Evolutionary conservation across 2,888 invertebrate species (phyloP).

Genomic region (Arctia plantaginis): DNA sequence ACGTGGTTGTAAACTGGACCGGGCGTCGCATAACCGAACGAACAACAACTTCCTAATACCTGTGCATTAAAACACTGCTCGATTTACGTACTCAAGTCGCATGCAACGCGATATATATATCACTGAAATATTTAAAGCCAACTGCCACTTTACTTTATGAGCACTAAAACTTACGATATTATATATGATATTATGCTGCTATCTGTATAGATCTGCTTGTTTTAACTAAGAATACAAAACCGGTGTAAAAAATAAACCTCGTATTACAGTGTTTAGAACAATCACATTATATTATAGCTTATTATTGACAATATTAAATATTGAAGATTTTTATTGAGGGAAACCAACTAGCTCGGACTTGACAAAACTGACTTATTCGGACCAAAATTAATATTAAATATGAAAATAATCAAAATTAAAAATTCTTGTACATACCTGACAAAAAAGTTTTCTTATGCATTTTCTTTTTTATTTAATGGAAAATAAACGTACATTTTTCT

Average conservation of each 20-base stretch:
- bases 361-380: background rate
- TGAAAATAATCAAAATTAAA: background rate
- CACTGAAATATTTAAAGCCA: conserved; percentile 46
- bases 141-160: conserved; percentile 40
- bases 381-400: no score
- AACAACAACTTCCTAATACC: conserved; percentile 61
- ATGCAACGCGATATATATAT: conserved; percentile 32
- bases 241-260: background rate
- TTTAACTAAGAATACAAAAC: background rate
- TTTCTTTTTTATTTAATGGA: background rate
- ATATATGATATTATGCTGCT: background rate
- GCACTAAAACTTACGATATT: conserved; percentile 36
- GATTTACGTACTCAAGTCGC: conserved; percentile 45
- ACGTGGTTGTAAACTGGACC: conserved; percentile 79
- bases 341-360: no score
- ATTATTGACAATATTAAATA: no score
- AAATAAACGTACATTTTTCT: background rate
- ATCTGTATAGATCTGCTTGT: background rate
- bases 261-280: background rate
- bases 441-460: background rate
- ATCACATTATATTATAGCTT: no score
- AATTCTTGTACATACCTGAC: background rate
- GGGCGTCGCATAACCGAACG: conserved; percentile 63
- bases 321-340: no score
- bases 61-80: conserved; percentile 54